Percentiles rank a stretch among this genome's conserved stretches.
Evolutionary conservation across 1,140 invertebrate species (phyloP).

Genomic region (Zaprionus tsacasi): DNA sequence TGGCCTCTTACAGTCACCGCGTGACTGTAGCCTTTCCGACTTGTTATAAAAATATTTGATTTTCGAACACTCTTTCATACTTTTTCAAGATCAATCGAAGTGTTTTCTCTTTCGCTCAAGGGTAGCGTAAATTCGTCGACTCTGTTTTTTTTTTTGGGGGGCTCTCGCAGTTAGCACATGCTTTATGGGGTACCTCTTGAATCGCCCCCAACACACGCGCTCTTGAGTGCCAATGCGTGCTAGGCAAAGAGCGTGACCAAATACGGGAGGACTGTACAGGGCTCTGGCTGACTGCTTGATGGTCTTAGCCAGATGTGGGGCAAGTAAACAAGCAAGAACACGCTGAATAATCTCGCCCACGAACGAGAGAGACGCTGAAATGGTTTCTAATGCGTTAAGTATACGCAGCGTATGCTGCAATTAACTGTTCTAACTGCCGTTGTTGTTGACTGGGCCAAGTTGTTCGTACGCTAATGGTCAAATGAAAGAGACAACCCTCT

Average conservation of each 20-base stretch:
- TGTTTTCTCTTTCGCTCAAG: not conserved
- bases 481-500: not conserved
- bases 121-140: constrained; percentile 15
- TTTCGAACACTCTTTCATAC: no score
- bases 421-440: constrained; percentile 27
- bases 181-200: constrained; percentile 41
- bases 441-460: constrained; percentile 18
- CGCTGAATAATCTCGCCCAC: not conserved
- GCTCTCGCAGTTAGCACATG: constrained; percentile 46
- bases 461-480: constrained; percentile 15
- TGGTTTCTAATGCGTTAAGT: constrained; percentile 36
- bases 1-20: no score
- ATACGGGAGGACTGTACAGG: constrained; percentile 39
- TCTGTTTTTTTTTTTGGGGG: constrained; percentile 12
- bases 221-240: constrained; percentile 72
- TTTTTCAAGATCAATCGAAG: no score
- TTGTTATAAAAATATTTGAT: no score
- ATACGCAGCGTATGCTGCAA: constrained; percentile 60
- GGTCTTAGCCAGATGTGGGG: constrained; percentile 25
- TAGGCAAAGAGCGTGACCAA: constrained; percentile 46
- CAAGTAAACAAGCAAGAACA: constrained; percentile 36
- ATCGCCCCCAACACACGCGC: constrained; percentile 49
- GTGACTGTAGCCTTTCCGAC: no score
- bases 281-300: constrained; percentile 4
- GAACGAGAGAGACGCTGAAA: constrained; percentile 1